phyloP scores from a whole-genome alignment of 2,888 invertebrate species.

The Oxyscelio sp. region DNA sequence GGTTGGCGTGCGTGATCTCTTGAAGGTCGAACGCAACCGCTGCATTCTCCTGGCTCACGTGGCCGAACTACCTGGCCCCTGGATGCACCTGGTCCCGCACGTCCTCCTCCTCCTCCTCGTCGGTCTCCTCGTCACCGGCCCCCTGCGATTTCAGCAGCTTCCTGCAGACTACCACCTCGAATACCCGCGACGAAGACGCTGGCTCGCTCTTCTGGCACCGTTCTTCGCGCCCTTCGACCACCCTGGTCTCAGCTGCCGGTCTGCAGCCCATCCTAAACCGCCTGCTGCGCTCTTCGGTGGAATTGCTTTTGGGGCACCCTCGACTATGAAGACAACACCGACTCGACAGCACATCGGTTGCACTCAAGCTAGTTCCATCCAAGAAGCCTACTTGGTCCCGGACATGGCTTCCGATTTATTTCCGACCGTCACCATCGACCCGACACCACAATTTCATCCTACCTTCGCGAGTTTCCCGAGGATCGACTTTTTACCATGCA shows the following conservation, averaged over 20 bases:
- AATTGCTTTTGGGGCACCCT: conserved; percentile 35
- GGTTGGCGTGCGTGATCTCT: conserved; percentile 95
- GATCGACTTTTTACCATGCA: background rate
- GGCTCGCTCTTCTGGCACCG: conserved; percentile 77
- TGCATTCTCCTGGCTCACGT: conserved; percentile 91
- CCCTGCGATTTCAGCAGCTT: conserved; percentile 62
- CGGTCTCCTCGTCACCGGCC: conserved; percentile 42
- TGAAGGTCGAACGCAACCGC: conserved; percentile 95
- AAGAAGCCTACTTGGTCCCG: background rate
- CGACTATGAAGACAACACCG: conserved; percentile 4
- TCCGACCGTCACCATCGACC: conserved; percentile 18
- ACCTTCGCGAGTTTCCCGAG: background rate
- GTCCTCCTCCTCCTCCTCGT: conserved; percentile 59
- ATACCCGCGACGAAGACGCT: conserved; percentile 72
- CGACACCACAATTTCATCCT: conserved; percentile 17
- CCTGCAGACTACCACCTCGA: conserved; percentile 74
- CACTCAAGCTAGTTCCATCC: background rate
- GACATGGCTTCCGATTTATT: background rate
- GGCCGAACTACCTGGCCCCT: conserved; percentile 80
- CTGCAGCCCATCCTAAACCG: conserved; percentile 85
- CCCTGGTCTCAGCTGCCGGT: conserved; percentile 82
- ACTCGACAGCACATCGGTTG: background rate
- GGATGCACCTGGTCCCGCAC: conserved; percentile 12
- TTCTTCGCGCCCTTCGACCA: conserved; percentile 81
- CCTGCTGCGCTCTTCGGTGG: conserved; percentile 65